phyloP scores from a whole-genome alignment of 2,888 invertebrate species.

The Clostera curtula region DNA sequence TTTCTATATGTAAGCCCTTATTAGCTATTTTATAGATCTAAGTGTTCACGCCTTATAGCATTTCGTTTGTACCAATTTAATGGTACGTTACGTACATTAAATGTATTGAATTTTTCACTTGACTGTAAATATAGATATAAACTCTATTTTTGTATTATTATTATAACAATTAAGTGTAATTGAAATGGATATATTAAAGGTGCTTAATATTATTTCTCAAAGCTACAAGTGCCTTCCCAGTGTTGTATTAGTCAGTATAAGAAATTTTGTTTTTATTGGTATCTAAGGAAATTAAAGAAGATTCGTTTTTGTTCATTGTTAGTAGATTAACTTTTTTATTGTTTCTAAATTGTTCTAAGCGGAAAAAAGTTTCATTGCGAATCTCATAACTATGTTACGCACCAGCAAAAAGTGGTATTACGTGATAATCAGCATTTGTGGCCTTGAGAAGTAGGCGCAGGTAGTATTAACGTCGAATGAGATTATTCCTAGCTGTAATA shows the following conservation, averaged over 20 bases:
- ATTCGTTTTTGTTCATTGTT: constrained; percentile 3
- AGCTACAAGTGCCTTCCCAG: constrained; percentile 40
- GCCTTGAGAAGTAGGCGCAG: constrained; percentile 50
- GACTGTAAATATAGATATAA: constrained; percentile 62
- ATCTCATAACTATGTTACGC: constrained; percentile 33
- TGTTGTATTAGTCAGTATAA: constrained; percentile 20
- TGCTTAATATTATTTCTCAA: constrained; percentile 53
- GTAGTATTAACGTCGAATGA: constrained; percentile 57
- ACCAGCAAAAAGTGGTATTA: constrained; percentile 15
- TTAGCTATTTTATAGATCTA: constrained; percentile 30
- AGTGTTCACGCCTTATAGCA: constrained; percentile 42
- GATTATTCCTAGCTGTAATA: constrained; percentile 62
- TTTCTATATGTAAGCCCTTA: constrained; percentile 19
- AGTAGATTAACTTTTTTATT: not conserved
- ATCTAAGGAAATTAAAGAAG: not conserved
- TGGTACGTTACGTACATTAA: constrained; percentile 31
- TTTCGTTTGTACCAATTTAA: constrained; percentile 26
- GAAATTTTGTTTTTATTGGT: constrained; percentile 1
- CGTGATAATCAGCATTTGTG: constrained; percentile 28
- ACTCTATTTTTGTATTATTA: constrained; percentile 69
- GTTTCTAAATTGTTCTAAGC: constrained; percentile 9
- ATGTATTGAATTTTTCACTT: constrained; percentile 50
- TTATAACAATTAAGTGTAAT: constrained; percentile 50
- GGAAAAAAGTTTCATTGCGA: constrained; percentile 30
- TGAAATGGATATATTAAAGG: constrained; percentile 42